Conservation (phyloP, 1,140 invertebrate species). For the Caenorhabditis tropicalis region DNA sequence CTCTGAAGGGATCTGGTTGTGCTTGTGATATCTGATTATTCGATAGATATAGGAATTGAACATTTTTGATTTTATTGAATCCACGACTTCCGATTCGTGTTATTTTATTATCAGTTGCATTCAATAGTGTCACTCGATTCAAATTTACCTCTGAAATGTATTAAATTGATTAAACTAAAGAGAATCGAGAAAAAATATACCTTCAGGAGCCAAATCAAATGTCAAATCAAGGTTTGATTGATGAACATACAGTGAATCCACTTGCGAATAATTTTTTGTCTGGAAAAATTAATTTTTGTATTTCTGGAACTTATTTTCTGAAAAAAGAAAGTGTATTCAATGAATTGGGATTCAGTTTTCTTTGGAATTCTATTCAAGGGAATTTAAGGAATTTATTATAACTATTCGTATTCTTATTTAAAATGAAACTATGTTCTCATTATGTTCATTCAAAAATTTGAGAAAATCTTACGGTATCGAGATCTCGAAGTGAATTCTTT, state of each 20-base stretch:
- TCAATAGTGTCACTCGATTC: background rate
- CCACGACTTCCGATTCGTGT: slow-evolving; percentile 26
- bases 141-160: background rate
- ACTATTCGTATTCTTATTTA: no score
- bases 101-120: background rate
- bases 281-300: background rate
- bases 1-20: slow-evolving; percentile 31
- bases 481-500: background rate
- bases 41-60: slow-evolving; percentile 56
- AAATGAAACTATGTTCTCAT: no score
- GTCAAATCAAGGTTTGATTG: background rate
- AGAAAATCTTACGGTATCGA: background rate
- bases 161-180: no score
- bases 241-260: slow-evolving; percentile 6
- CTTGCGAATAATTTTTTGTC: background rate
- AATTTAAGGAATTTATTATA: no score
- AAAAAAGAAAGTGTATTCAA: no score
- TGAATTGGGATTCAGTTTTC: no score
- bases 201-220: background rate
- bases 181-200: background rate
- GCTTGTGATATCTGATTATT: slow-evolving; percentile 47
- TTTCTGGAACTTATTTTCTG: no score
- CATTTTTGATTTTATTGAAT: slow-evolving; percentile 1
- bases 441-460: no score
- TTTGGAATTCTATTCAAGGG: no score